Percentiles rank a stretch among this genome's conserved stretches.
Conservation (phyloP, 2,797 vertebrate species). For the Microchirus variegatus region DNA sequence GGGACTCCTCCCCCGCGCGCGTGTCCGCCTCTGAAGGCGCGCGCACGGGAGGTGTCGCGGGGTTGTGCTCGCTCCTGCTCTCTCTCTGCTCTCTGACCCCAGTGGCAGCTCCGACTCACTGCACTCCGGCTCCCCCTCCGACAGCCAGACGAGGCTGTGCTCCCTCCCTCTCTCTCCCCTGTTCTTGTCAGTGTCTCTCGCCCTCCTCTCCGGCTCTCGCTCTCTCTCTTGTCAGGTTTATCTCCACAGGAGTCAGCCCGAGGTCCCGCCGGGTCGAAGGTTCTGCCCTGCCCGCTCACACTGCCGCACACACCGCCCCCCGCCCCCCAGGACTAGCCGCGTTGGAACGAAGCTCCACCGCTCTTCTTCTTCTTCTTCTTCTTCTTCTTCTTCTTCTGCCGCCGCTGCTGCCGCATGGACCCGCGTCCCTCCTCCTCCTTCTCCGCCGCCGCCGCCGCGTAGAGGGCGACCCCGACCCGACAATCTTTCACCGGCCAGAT, state of each 20-base stretch:
- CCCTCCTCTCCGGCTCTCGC: constrained; percentile 73
- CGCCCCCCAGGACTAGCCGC: constrained; percentile 69
- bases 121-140: constrained; percentile 80
- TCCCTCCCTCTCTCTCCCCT: constrained; percentile 77
- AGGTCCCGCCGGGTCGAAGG: constrained; percentile 93
- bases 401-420: constrained; percentile 81
- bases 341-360: constrained; percentile 62
- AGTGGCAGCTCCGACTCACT: constrained; percentile 87
- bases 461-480: constrained; percentile 87
- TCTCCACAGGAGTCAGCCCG: constrained; percentile 80
- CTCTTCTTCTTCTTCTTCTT: no score
- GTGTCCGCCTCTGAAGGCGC: constrained; percentile 60
- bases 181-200: constrained; percentile 62
- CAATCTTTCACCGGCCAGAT: constrained; percentile 78
- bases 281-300: constrained; percentile 88
- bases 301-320: no score
- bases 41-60: constrained; percentile 66
- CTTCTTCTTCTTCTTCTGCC: no score
- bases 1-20: constrained; percentile 23
- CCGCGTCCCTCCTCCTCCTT: constrained; percentile 74
- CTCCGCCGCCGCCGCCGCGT: constrained; percentile 56
- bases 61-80: constrained; percentile 78
- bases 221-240: constrained; percentile 72
- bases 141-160: constrained; percentile 69
- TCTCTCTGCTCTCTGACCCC: constrained; percentile 85